Conservation (phyloP, 2,797 vertebrate genomes). For the Enteromius unitaeniatus region DNA sequence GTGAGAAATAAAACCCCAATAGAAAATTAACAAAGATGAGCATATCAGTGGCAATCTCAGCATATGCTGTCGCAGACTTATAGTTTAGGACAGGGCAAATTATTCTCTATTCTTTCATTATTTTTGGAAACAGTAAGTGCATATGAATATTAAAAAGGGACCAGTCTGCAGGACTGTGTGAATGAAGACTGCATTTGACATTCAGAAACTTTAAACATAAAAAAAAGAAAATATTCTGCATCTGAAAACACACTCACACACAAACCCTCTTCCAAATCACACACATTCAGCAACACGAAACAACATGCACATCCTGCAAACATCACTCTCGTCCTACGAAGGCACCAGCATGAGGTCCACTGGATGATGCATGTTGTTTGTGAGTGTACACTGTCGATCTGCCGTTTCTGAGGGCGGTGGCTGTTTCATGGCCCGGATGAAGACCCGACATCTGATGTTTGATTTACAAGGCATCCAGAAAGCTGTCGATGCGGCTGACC, state of each 20-base stretch:
- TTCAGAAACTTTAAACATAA: not conserved
- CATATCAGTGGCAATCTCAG: conserved; percentile 27
- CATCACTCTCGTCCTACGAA: conserved; percentile 9
- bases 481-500: conserved; percentile 92
- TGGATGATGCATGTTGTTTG: conserved; percentile 35
- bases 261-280: conserved; percentile 13
- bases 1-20: conserved; percentile 52
- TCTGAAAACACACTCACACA: not conserved
- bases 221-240: not conserved
- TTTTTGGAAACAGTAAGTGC: conserved; percentile 16
- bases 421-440: conserved; percentile 4
- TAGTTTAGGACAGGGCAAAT: conserved; percentile 44
- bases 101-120: not conserved
- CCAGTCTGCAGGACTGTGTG: not conserved
- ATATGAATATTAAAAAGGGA: not conserved
- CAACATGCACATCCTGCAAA: conserved; percentile 9
- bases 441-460: not conserved
- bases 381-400: not conserved
- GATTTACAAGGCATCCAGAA: conserved; percentile 88
- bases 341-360: conserved; percentile 39
- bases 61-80: conserved; percentile 67
- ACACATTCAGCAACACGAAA: conserved; percentile 6
- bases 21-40: conserved; percentile 47
- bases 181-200: conserved; percentile 45
- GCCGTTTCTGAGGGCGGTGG: conserved; percentile 1